Evolutionary conservation across 2,113 vertebrate species (phyloP).

Genomic region (Datnioides undecimradiatus): DNA sequence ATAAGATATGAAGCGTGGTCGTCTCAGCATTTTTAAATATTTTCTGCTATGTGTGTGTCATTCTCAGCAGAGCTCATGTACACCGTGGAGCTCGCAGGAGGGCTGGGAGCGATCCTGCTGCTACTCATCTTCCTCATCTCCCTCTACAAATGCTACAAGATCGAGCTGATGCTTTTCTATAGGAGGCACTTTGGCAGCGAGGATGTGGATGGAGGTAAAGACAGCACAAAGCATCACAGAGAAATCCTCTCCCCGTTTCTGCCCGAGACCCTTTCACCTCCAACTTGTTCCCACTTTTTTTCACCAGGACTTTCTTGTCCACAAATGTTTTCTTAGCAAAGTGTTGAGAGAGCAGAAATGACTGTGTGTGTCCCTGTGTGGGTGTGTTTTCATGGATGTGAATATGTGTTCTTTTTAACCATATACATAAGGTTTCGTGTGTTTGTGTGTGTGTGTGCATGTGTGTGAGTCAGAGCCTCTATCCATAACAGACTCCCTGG

Average conservation of each 20-base stretch:
- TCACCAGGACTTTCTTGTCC: background rate
- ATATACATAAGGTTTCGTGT: background rate
- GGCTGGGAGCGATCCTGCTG: conserved; percentile 95
- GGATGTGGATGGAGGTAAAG: conserved; percentile 95
- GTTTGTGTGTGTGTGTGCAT: conserved; percentile 2
- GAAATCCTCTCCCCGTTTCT: background rate
- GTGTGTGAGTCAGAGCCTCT: conserved; percentile 24
- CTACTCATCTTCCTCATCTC: conserved; percentile 95
- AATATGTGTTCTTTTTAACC: background rate
- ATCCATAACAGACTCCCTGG: conserved; percentile 27
- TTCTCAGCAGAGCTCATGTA: conserved; percentile 92
- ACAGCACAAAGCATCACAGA: background rate
- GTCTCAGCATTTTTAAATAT: conserved; percentile 35
- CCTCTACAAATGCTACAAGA: conserved; percentile 98
- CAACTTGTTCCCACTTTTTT: conserved; percentile 2
- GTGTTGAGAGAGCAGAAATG: background rate
- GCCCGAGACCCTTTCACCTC: conserved; percentile 1
- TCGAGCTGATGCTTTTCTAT: conserved; percentile 98
- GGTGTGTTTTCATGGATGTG: conserved; percentile 13
- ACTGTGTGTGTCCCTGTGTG: conserved; percentile 3
- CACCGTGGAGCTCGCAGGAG: conserved; percentile 97
- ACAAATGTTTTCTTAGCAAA: too few species aligned
- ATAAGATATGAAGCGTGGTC: background rate
- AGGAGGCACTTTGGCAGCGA: conserved; percentile 96
- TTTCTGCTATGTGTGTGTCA: conserved; percentile 53